These are phyloP conservation scores for Lacerta viridis DNA, from an alignment of 2,797 vertebrate species.

Conservation along the genomic window DNA sequence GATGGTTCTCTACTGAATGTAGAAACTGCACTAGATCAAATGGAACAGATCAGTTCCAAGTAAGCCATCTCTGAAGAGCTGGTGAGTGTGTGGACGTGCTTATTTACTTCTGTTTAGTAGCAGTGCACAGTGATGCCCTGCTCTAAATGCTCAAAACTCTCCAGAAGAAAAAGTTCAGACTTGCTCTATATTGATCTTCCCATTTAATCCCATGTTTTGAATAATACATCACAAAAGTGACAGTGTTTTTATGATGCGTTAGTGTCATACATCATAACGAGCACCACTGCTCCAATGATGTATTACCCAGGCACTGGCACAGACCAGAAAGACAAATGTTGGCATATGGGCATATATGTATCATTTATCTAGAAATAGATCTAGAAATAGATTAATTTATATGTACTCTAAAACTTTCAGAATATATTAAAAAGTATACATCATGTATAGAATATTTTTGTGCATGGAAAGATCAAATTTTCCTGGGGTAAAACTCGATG, in stretches of 20 bases:
- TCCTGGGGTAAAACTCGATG: conserved; percentile 21
- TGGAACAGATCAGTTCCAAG: background rate
- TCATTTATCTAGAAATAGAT: conserved; percentile 44
- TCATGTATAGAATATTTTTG: background rate
- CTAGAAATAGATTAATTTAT: conserved; percentile 64
- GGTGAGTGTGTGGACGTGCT: background rate
- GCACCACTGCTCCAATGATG: conserved; percentile 68
- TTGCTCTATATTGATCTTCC: conserved; percentile 66
- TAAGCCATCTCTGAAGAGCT: background rate
- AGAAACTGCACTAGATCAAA: too few relatives aligned
- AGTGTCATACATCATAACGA: conserved; percentile 71
- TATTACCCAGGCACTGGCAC: conserved; percentile 62
- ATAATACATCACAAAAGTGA: conserved; percentile 73
- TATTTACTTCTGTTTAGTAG: conserved; percentile 24
- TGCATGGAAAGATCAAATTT: conserved; percentile 10
- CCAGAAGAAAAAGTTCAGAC: conserved; percentile 58
- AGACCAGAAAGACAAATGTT: conserved; percentile 71
- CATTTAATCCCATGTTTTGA: conserved; percentile 65
- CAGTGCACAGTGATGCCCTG: conserved; percentile 32
- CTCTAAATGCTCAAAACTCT: conserved; percentile 52
- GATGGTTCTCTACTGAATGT: too few relatives aligned
- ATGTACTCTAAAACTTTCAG: conserved; percentile 3
- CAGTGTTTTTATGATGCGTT: conserved; percentile 71
- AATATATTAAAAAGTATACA: conserved; percentile 54
- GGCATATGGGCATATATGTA: conserved; percentile 37